Percentiles rank a stretch among this genome's conserved stretches.
Conservation (phyloP, 1,140 invertebrate genomes). For the Phymastichus coffea region DNA sequence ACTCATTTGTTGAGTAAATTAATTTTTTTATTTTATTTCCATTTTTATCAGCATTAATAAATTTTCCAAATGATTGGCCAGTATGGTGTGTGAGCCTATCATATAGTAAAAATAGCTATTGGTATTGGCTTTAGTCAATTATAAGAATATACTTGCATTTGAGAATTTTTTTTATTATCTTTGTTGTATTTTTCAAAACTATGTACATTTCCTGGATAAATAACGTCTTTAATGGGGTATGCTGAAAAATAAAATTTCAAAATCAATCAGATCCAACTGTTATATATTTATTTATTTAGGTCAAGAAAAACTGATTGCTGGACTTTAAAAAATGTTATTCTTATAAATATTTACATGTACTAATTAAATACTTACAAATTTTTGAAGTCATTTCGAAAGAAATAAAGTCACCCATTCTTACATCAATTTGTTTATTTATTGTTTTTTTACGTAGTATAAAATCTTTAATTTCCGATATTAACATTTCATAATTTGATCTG, state of each 20-base stretch:
- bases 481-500: conserved; percentile 30
- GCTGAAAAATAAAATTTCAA: conserved; percentile 15
- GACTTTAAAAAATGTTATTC: background rate
- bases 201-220: conserved; percentile 24
- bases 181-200: too few relatives aligned
- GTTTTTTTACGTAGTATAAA: conserved; percentile 34
- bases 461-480: conserved; percentile 36
- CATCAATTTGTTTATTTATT: conserved; percentile 37
- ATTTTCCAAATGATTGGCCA: conserved; percentile 36
- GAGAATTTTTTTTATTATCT: too few relatives aligned
- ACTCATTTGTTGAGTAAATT: conserved; percentile 32
- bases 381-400: conserved; percentile 32
- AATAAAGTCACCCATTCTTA: conserved; percentile 28
- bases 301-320: too few relatives aligned
- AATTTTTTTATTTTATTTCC: conserved; percentile 29
- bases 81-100: too few relatives aligned
- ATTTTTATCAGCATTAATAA: background rate
- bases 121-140: too few relatives aligned
- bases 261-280: too few relatives aligned
- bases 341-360: background rate
- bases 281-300: too few relatives aligned
- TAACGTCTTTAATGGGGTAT: conserved; percentile 13
- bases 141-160: too few relatives aligned
- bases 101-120: too few relatives aligned
- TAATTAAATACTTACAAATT: conserved; percentile 24